These are phyloP conservation scores for Pituophis catenifer DNA, from an alignment of 2,113 vertebrate species.

Conservation along the genomic window DNA sequence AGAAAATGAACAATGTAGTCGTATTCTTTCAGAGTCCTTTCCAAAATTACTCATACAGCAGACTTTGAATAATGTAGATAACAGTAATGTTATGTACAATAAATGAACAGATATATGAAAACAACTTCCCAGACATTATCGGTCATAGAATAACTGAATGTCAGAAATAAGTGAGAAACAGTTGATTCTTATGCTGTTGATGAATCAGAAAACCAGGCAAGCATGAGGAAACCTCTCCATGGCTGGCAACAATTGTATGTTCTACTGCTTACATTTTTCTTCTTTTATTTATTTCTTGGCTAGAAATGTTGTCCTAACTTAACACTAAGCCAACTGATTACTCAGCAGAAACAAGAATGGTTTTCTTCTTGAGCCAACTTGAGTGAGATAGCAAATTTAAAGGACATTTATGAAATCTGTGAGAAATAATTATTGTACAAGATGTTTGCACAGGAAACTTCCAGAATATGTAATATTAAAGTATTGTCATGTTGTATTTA, in stretches of 20 bases:
- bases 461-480: background rate
- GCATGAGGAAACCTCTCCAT: slow-evolving; percentile 3
- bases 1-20: background rate
- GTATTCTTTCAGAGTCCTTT: background rate
- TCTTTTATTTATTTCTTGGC: background rate
- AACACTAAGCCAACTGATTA: background rate
- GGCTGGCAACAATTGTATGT: background rate
- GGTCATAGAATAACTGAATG: background rate
- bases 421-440: background rate
- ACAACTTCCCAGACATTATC: slow-evolving; percentile 9
- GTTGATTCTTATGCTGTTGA: background rate
- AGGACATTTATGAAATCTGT: background rate
- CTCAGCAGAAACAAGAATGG: background rate
- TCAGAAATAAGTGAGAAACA: background rate
- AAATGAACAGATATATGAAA: slow-evolving; percentile 10
- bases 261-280: background rate
- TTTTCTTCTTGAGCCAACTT: background rate
- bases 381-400: background rate
- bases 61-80: background rate
- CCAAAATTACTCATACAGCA: slow-evolving; percentile 1
- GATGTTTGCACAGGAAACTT: background rate
- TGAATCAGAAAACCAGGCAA: background rate
- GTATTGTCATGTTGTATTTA: background rate
- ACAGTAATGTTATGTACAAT: background rate
- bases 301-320: background rate